Evolutionary conservation across 2,113 vertebrate species (phyloP).

Genomic region (Andinoacara biseriatus): DNA sequence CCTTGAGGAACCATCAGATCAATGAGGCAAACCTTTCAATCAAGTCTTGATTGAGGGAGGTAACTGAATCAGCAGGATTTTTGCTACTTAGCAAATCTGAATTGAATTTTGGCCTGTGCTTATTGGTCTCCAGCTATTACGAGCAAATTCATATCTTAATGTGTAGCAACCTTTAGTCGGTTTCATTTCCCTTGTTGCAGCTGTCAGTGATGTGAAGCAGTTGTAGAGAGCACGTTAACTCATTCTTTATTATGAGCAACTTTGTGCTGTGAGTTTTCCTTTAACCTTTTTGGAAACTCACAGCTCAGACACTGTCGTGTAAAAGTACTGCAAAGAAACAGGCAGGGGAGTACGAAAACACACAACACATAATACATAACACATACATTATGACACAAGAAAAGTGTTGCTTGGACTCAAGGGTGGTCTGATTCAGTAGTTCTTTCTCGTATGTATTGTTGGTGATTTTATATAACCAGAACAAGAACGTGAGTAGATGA

Average conservation of each 20-base stretch:
- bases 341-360: neutral
- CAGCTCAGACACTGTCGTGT: neutral
- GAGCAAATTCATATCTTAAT: neutral
- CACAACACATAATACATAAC: constrained; percentile 26
- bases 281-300: neutral
- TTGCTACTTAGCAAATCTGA: constrained; percentile 19
- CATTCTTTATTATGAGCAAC: neutral
- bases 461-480: neutral
- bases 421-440: constrained; percentile 7
- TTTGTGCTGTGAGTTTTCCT: neutral
- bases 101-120: neutral
- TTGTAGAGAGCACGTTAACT: neutral
- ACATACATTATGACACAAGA: constrained; percentile 4
- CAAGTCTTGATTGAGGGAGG: constrained; percentile 51
- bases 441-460: neutral
- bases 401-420: neutral
- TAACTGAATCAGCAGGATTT: constrained; percentile 40
- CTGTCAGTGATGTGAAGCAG: neutral
- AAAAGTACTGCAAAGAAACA: neutral
- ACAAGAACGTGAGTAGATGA: neutral
- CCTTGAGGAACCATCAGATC: constrained; percentile 44
- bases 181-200: neutral
- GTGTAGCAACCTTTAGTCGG: neutral
- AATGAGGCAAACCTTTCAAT: constrained; percentile 58
- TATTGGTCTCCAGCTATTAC: neutral